Evolutionary conservation across 37 sponge, comb jelly and placozoan species (phyloP).

Genomic region (Cliona cf. orientalis): DNA sequence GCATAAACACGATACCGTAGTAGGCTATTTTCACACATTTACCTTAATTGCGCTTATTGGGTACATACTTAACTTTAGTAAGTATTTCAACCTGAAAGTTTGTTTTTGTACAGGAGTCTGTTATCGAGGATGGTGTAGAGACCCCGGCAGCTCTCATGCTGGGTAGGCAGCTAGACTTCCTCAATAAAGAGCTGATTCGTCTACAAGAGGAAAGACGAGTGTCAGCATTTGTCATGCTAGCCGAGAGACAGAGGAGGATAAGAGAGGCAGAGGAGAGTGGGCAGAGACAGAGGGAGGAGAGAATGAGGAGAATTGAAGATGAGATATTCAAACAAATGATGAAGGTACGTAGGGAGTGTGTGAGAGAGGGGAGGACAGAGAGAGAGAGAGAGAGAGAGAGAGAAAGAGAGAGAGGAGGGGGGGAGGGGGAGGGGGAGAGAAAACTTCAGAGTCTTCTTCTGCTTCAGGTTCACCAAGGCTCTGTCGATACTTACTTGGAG

Average conservation of each 20-base stretch:
- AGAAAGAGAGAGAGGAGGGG: slow-evolving; percentile 5
- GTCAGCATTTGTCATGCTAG: slow-evolving; percentile 91
- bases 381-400: background rate
- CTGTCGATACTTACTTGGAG: slow-evolving; percentile 95
- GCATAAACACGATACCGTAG: too few species aligned
- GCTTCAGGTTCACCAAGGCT: slow-evolving; percentile 80
- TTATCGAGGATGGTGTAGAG: slow-evolving; percentile 65
- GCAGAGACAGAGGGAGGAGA: slow-evolving; percentile 90
- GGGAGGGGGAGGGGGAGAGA: background rate
- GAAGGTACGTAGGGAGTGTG: background rate
- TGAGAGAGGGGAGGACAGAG: background rate
- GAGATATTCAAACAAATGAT: slow-evolving; percentile 95
- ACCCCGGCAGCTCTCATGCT: slow-evolving; percentile 64
- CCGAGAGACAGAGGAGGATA: slow-evolving; percentile 90
- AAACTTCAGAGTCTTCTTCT: background rate
- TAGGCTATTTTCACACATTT: background rate
- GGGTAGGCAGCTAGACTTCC: slow-evolving; percentile 89
- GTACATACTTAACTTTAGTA: background rate
- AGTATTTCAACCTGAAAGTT: background rate
- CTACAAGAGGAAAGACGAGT: slow-evolving; percentile 93
- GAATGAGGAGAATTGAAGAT: slow-evolving; percentile 86
- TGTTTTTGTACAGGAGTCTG: slow-evolving; percentile 33
- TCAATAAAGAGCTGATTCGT: slow-evolving; percentile 91
- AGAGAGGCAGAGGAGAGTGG: slow-evolving; percentile 99
- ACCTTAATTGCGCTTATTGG: background rate